Base-by-base conservation (phyloP, 2,113 vertebrate genomes). In the Cricetomys ansorgei region DNA sequence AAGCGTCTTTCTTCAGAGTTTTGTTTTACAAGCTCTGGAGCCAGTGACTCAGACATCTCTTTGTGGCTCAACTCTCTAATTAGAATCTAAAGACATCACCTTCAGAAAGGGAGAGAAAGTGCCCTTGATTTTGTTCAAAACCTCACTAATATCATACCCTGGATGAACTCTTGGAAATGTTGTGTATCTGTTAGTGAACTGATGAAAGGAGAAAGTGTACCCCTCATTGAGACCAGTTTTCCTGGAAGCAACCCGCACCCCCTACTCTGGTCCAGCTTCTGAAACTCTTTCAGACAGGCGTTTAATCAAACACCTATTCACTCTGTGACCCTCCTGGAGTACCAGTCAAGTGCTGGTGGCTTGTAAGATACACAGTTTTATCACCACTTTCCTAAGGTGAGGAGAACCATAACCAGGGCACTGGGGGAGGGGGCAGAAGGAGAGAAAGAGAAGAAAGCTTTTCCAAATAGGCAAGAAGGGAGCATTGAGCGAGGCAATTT, bases 241-340 rank as follows among this genome's bases (percentile, higher is more conserved):
- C 83, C 53, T 10, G 43, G 88, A 94, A 91, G 93, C 85, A 43
- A 83, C 29, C 25, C 81, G n/a, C 43, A 23, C 27, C 40, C 23
- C n/a, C 80, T 15, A 43, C 80, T 0, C 45, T 6, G 23, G 25
- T 10, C 70, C 72, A 65, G 77, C 70, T 92, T 76, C 92, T 88
- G 97, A 96, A 91, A 86, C 65, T 90, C 97, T 96, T 94, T 95
- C 95, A 81, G 95, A 97, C 93, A 96, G 80, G 45, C 57, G 75
- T 94, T 97, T 97, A 95, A 97, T 97, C 96, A 97, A 95, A 97
- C 96, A 98, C 91, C 92, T 96, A 94, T 93, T 93, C 93, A 88
- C 90, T 95, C 88, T 1, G 25, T 81, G 96, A 97, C 94, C 97
- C 67, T 57, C 92, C 64, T 91, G 57, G 88, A 98, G 97, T 77